Base-by-base conservation (phyloP, 2,113 vertebrate species). In the Lontra canadensis region DNA sequence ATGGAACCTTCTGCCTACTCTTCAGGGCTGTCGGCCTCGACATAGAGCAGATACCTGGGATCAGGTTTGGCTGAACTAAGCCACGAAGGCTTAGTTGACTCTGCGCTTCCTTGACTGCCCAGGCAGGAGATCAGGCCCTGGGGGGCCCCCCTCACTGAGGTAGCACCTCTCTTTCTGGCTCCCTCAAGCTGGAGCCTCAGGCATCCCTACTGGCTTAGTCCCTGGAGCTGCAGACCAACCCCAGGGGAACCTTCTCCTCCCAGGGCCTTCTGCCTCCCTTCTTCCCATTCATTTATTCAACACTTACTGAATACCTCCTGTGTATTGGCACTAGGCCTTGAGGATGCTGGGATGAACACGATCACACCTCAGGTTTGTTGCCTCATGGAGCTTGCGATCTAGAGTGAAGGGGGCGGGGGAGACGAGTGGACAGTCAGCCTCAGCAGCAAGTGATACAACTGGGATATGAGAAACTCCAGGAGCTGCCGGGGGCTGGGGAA, bases 321-420 rank as follows among this genome's bases (percentile, higher is more conserved):
- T 49, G 39, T 20, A 20, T 57, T 5, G 20, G 57, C 39, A 7
- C 44, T 42, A 47, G 86, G 55, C 34, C 52, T 76, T 25, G n/a
- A 93, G 71, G 52, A 17, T 4, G 3, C 82, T 5, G 63, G 59
- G 42, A 10, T 61, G 29, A 47, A 39, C 36, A 55, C 31, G 23
- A 57, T 3, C 65, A 13, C 9, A 8, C 10, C 0, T 21, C 9
- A 6, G 2, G 1, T 18, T 73, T 1, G 3, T 86, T 73, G 79
- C 57, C 63, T 89, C 31, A 1, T 34, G 42, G 78, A 29, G 74
- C 87, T 80, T 78, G 88, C 9, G 2, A 69, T 55, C 87, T 80
- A 34, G 59, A 1, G 0, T 67, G 55, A 36, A 44, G 23, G 44
- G 65, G 59, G 6, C 52, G 0, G 52, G 26, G 29, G 7, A 82